Conservation (phyloP, 2,888 invertebrate species). For the Sipha maydis region DNA sequence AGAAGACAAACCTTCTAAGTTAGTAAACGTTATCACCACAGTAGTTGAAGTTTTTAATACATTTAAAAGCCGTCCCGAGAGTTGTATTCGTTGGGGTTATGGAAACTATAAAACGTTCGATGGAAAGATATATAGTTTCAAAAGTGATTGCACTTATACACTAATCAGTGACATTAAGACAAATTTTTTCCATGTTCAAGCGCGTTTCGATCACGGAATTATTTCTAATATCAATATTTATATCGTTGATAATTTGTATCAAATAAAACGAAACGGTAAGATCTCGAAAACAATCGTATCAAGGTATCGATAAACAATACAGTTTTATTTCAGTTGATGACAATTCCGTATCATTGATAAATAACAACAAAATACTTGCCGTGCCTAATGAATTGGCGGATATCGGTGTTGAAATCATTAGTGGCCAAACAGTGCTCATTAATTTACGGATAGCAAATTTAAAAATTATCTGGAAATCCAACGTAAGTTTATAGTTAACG, state of each 20-base stretch:
- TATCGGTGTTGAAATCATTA: constrained; percentile 77
- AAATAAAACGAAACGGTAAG: constrained; percentile 69
- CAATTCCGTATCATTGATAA: constrained; percentile 21
- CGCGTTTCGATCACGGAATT: constrained; percentile 61
- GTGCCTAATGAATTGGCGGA: constrained; percentile 81
- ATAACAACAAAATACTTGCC: constrained; percentile 68
- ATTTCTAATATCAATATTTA: constrained; percentile 73
- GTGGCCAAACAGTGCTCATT: constrained; percentile 77
- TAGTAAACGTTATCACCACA: constrained; percentile 4
- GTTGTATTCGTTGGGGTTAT: constrained; percentile 84
- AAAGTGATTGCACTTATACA: constrained; percentile 81
- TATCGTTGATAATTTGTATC: constrained; percentile 78
- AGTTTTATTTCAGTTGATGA: constrained; percentile 38
- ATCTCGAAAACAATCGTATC: constrained; percentile 30
- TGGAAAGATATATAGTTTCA: constrained; percentile 80
- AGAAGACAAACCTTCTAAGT: neutral
- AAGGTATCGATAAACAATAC: neutral
- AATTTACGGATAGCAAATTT: constrained; percentile 76
- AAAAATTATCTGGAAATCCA: constrained; percentile 81
- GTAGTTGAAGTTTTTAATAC: constrained; percentile 30
- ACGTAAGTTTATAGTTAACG: constrained; percentile 68
- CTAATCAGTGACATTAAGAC: constrained; percentile 77
- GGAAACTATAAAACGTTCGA: constrained; percentile 87
- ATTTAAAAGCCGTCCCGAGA: constrained; percentile 69
- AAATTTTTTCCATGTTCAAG: constrained; percentile 72